Base-by-base conservation (phyloP, 2,888 invertebrate genomes). In the Meteorus colon region DNA sequence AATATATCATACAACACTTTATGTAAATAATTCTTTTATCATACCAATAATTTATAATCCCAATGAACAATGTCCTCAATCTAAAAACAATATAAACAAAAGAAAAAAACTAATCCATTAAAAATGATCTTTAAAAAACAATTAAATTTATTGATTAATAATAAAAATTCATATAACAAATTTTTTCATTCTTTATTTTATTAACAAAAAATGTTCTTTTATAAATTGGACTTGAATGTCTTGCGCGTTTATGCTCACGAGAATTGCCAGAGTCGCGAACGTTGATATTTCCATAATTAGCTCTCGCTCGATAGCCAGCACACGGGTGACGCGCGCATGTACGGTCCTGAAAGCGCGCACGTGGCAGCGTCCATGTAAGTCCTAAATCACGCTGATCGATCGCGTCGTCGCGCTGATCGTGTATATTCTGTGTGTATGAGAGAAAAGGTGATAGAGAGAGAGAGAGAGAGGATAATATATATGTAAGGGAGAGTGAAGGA, bases 241-340 rank as follows among this genome's bases (percentile, higher is more conserved):
- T 51, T 51, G 29, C 31, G 51, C 31, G 31, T 16, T 55, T 68
- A 63, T 70, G 55, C 76, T 62, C 77, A 67, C 70, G 75, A 78
- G 70, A 78, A 69, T 76, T 76, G 70, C 74, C 72, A 78, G 73
- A 78, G 66, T 76, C 74, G 75, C 76, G 77, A 41, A 79, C 78
- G 80, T 79, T 79, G 78, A 79, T 79, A 78, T 81, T 80, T 80
- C 78, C 79, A 80, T 80, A 81, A 81, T 81, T 79, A 81, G 78
- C 77, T 75, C 66, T 80, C 79, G 79, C 79, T 81, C 81, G 77
- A 80, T 81, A 78, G 79, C 79, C 76, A 76, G 60, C 77, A 73
- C 45, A 66, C 60, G 74, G 66, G 74, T 73, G 74, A 73, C 77
- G 75, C 80, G 75, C 80, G 79, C 79, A 77, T 79, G 73, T 77